Evolutionary conservation across 2,797 vertebrate species (phyloP), one percentile per base, ranked within the genome.

Genomic region (Sebastiscus albofasciatus): DNA sequence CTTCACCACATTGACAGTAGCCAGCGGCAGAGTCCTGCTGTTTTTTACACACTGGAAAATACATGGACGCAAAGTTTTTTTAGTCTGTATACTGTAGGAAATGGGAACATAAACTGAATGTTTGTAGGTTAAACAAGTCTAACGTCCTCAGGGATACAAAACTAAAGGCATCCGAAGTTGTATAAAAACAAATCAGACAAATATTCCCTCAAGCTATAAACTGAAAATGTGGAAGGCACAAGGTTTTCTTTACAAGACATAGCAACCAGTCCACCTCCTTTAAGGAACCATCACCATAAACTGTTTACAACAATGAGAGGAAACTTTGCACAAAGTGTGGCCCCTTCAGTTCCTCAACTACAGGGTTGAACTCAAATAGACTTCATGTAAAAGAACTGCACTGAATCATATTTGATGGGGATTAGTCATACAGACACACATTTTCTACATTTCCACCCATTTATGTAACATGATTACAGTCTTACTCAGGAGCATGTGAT

Each of bases 11-110:
- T 13, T 90, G 16, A 97, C 24, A 1, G 94, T 95, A 26, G 11
- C 3, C 13, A 26, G 27, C 0, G 94, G 90, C 20, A 96, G 73
- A 31, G 2, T 42, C 54, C 8, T 91, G 88, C 95, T 96, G 90
- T 95, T 80, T 60, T 27, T 55, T 2, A 93, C 90, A 87, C 96
- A 96, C 96, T 96, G 82, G 64, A 86, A 93, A 62, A 85, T 1
- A 88, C 2, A 76, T 1, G 18, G 18, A 39, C 46, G 69, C 1
- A 83, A 24, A 56, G 27, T 36, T 9, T n/a, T 70, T 7, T 42
- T 9, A 12, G 27, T 81, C 29, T n/a, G 67, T 22, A 58, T 31
- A 33, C 12, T 14, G 24, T 0, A 55, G n/a, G 69, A 76, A 61
- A 24, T n/a, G 3, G 36, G 13, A 69, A 66, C 22, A 56, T 72